These are phyloP conservation scores for Tenthredo mesomela DNA, from an alignment of 2,888 invertebrate species.

Conservation along the genomic window DNA sequence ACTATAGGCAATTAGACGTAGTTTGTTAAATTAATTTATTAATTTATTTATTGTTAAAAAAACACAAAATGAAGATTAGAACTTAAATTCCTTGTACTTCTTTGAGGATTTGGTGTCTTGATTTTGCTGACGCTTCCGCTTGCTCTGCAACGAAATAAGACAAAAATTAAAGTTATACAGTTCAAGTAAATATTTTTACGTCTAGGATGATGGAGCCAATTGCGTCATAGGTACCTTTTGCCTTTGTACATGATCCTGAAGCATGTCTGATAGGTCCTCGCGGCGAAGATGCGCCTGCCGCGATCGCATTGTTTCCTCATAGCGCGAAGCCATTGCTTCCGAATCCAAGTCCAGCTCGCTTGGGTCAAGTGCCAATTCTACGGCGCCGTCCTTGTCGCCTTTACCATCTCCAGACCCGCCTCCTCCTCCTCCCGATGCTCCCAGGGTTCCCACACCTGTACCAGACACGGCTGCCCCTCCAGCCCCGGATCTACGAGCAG, in stretches of 20 bases:
- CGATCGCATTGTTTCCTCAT: conserved; percentile 97
- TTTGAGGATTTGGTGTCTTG: conserved; percentile 95
- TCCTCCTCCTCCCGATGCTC: conserved; percentile 72
- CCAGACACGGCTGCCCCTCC: conserved; percentile 26
- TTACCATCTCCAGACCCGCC: conserved; percentile 70
- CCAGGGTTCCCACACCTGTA: conserved; percentile 51
- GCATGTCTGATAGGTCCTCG: conserved; percentile 99
- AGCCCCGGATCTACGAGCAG: conserved; percentile 68
- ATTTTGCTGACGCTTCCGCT: conserved; percentile 94
- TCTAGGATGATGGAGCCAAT: neutral
- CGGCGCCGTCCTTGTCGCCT: conserved; percentile 83
- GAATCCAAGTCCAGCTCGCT: conserved; percentile 98
- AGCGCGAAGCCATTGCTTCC: conserved; percentile 96
- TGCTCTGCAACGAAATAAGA: conserved; percentile 84
- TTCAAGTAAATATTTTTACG: neutral
- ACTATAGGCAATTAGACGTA: no score
- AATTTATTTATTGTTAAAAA: no score
- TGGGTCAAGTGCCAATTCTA: conserved; percentile 98
- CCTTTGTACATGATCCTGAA: conserved; percentile 98
- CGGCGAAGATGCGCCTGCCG: conserved; percentile 92
- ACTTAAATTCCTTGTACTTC: conserved; percentile 99
- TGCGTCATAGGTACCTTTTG: conserved; percentile 86
- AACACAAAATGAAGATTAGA: conserved; percentile 80
- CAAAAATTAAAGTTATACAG: neutral
- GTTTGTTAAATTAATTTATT: no score